phyloP scores from a whole-genome alignment of 1,140 invertebrate species.

The Rhagoletis pomonella region DNA sequence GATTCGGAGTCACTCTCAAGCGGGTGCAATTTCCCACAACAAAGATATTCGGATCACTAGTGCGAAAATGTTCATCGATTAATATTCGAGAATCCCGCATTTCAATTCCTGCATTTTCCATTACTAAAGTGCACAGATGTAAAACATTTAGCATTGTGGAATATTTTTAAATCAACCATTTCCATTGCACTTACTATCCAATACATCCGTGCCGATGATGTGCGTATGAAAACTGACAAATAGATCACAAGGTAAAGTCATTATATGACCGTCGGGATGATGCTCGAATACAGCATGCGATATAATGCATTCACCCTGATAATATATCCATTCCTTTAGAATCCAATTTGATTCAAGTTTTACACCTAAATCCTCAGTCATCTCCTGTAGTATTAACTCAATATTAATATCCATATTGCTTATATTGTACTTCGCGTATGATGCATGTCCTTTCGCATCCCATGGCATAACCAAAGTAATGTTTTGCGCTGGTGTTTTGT shows the following conservation, averaged over 20 bases:
- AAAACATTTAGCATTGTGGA: not conserved
- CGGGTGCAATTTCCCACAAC: slow-evolving; percentile 62
- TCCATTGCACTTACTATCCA: slow-evolving; percentile 31
- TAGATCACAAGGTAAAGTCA: slow-evolving; percentile 62
- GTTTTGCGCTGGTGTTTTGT: slow-evolving; percentile 55
- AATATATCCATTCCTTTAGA: slow-evolving; percentile 58
- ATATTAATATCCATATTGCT: slow-evolving; percentile 61
- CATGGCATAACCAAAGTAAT: slow-evolving; percentile 60
- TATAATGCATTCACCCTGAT: slow-evolving; percentile 40
- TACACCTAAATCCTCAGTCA: slow-evolving; percentile 60
- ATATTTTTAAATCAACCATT: not conserved
- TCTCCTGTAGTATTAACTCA: slow-evolving; percentile 60
- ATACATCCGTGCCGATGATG: not conserved
- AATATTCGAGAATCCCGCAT: slow-evolving; percentile 49
- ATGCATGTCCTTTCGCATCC: not conserved
- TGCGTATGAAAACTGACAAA: slow-evolving; percentile 62
- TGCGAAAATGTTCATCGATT: slow-evolving; percentile 62
- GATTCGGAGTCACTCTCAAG: slow-evolving; percentile 57
- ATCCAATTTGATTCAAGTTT: slow-evolving; percentile 52
- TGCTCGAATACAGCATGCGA: slow-evolving; percentile 58
- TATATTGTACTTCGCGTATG: slow-evolving; percentile 57
- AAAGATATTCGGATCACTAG: slow-evolving; percentile 66
- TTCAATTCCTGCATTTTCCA: slow-evolving; percentile 34
- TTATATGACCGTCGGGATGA: not conserved
- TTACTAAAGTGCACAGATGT: slow-evolving; percentile 36